These are phyloP conservation scores for Entomyzon cyanotis DNA, from an alignment of 2,113 vertebrate species.

Conservation along the genomic window DNA sequence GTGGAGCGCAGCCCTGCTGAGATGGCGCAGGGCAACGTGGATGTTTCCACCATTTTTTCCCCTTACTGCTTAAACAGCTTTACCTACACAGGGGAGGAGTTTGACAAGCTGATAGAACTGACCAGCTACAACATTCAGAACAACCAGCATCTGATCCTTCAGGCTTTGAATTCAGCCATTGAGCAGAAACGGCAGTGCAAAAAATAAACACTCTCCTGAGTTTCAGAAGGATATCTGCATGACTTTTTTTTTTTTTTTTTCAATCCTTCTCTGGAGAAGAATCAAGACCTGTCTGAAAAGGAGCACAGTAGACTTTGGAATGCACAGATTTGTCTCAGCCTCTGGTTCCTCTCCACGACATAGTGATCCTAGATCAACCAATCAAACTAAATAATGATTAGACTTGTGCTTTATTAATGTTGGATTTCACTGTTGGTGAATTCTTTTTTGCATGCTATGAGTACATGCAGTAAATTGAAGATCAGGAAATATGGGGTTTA, in stretches of 20 bases:
- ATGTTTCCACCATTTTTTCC: constrained; percentile 70
- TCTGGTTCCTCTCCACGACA: not conserved
- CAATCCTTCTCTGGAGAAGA: not conserved
- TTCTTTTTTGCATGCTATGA: accelerated
- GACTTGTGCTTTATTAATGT: not conserved
- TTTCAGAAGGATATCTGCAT: not conserved
- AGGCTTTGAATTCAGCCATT: constrained; percentile 59
- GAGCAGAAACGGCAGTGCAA: constrained; percentile 10
- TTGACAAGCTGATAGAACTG: constrained; percentile 73
- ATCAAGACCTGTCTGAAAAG: not conserved
- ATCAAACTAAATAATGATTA: not conserved
- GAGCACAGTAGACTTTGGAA: not conserved
- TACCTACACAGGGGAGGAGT: constrained; percentile 77
- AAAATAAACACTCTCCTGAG: not conserved
- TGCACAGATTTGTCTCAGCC: not conserved
- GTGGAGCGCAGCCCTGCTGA: constrained; percentile 66
- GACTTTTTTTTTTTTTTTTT: not conserved
- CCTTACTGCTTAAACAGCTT: constrained; percentile 75
- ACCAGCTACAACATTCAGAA: constrained; percentile 79
- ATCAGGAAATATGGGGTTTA: not conserved
- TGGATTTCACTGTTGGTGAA: not conserved
- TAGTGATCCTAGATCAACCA: not conserved
- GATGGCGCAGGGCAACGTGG: constrained; percentile 67
- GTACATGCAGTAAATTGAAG: not conserved
- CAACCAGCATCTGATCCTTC: constrained; percentile 71